Evolutionary conservation across 2,888 invertebrate genomes (phyloP).

Genomic region (Lycophotia porphyrea): DNA sequence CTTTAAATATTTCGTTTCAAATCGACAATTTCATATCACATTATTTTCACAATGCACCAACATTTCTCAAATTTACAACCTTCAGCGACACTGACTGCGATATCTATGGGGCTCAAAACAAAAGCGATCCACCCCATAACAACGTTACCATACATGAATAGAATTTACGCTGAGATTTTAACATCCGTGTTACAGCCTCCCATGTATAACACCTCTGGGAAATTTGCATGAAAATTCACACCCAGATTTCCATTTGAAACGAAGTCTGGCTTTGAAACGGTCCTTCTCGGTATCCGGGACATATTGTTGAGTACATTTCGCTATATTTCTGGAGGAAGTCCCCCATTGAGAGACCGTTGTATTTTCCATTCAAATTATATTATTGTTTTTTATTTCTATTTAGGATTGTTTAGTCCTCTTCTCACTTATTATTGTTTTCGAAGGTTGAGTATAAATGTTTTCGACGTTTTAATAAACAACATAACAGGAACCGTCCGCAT

Average conservation of each 20-base stretch:
- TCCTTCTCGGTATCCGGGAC: slow-evolving; percentile 60
- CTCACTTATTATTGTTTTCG: neutral
- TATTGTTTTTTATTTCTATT: slow-evolving; percentile 8
- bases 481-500: too few relatives aligned
- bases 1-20: too few relatives aligned
- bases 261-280: slow-evolving; percentile 67
- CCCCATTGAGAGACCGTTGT: slow-evolving; percentile 28
- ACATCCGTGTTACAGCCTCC: slow-evolving; percentile 58
- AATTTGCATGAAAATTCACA: slow-evolving; percentile 72
- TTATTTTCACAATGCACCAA: slow-evolving; percentile 3
- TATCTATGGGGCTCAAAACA: slow-evolving; percentile 54
- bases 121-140: slow-evolving; percentile 57
- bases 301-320: slow-evolving; percentile 61
- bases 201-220: slow-evolving; percentile 69
- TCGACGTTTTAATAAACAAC: too few relatives aligned
- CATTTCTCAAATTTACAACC: neutral
- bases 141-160: slow-evolving; percentile 65
- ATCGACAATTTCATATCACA: neutral
- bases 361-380: slow-evolving; percentile 16
- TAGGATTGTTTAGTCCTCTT: neutral
- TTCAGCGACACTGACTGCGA: neutral
- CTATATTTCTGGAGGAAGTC: slow-evolving; percentile 44
- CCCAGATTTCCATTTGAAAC: slow-evolving; percentile 70
- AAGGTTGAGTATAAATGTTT: neutral
- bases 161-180: slow-evolving; percentile 66